Conservation (phyloP, 2,113 vertebrate genomes). For the Heterocephalus glaber region DNA sequence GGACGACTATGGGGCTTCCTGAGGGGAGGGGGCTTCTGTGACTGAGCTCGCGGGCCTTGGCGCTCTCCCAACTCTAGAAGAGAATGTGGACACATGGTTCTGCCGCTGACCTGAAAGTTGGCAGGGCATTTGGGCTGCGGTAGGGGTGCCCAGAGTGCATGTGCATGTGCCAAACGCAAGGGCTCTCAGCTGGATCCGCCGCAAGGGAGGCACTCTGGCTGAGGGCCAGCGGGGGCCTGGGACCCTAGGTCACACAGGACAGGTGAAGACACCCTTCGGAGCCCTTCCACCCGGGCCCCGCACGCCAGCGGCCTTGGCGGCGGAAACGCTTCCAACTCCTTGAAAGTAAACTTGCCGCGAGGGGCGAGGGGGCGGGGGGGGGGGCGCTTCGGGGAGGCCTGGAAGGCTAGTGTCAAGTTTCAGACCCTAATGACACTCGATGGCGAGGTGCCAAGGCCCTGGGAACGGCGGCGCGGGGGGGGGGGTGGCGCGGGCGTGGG, state of each 20-base stretch:
- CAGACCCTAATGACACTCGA: slow-evolving; percentile 79
- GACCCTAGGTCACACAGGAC: neutral
- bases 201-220: neutral
- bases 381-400: slow-evolving; percentile 53
- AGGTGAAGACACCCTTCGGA: slow-evolving; percentile 15
- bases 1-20: neutral
- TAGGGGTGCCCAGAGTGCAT: neutral
- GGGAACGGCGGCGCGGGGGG: slow-evolving; percentile 61
- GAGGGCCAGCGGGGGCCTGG: neutral
- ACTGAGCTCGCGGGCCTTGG: neutral
- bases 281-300: neutral
- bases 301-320: neutral
- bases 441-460: slow-evolving; percentile 81
- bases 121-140: neutral
- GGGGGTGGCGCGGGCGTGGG: slow-evolving; percentile 55
- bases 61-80: neutral
- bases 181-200: neutral
- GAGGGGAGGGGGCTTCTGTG: neutral
- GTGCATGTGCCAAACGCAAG: neutral
- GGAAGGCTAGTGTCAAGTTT: slow-evolving; percentile 82
- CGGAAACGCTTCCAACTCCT: slow-evolving; percentile 79
- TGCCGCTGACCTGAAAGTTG: slow-evolving; percentile 44
- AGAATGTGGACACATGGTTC: neutral
- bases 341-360: slow-evolving; percentile 81
- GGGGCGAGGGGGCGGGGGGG: slow-evolving; percentile 40